Conservation (phyloP, 2,113 vertebrate species). For the Tiliqua scincoides region DNA sequence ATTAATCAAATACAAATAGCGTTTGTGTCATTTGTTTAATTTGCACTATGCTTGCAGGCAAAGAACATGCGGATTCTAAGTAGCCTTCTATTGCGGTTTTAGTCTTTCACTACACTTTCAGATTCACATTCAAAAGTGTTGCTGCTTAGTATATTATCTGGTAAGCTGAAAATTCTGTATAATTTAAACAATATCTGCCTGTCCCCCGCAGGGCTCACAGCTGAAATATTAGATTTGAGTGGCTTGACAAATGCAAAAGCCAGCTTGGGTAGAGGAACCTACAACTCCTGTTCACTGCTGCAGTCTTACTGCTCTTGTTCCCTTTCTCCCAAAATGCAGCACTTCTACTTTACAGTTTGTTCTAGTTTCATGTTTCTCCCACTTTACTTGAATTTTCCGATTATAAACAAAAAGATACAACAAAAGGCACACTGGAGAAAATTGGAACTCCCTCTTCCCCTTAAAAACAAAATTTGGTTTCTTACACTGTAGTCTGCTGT, state of each 20-base stretch:
- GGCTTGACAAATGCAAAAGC: no score
- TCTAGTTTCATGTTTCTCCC: neutral
- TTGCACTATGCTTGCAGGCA: neutral
- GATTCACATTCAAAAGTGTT: neutral
- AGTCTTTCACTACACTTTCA: neutral
- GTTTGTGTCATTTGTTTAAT: neutral
- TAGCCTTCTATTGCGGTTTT: neutral
- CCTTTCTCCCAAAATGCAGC: neutral
- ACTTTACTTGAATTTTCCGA: neutral
- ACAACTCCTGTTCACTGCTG: neutral
- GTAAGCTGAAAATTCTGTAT: neutral
- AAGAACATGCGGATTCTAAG: neutral
- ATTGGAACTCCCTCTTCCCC: neutral
- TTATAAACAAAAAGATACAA: neutral
- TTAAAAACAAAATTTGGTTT: neutral
- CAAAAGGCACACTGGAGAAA: no score
- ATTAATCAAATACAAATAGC: constrained; percentile 28
- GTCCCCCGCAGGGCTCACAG: neutral
- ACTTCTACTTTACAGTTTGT: neutral
- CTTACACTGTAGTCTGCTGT: neutral
- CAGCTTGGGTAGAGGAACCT: no score
- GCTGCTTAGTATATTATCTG: no score
- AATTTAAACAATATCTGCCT: neutral
- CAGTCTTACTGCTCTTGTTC: neutral
- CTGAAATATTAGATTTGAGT: neutral